Evolutionary conservation across 2,888 invertebrate species (phyloP).

Genomic region (Hanleya hanleyi): DNA sequence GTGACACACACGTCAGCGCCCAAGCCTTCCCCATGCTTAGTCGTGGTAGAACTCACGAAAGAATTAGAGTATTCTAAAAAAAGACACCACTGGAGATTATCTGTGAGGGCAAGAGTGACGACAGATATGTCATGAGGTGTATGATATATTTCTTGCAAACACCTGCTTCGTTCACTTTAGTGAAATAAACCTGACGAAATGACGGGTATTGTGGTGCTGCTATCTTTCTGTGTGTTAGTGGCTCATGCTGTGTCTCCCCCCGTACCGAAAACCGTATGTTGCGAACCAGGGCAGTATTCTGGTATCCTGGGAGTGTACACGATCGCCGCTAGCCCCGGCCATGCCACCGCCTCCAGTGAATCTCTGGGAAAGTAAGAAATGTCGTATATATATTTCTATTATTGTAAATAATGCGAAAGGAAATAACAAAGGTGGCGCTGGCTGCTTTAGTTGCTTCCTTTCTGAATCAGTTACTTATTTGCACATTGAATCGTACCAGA

Average conservation of each 20-base stretch:
- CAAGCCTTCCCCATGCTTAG: too few species aligned
- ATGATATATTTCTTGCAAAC: too few species aligned
- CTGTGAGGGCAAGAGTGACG: too few species aligned
- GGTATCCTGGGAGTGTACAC: not conserved
- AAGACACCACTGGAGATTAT: too few species aligned
- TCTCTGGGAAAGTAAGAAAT: not conserved
- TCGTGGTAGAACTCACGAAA: too few species aligned
- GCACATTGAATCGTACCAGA: not conserved
- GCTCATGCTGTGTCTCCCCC: not conserved
- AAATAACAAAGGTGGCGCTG: too few species aligned
- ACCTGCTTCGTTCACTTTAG: not conserved
- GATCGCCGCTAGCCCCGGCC: not conserved
- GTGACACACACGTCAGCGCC: too few species aligned
- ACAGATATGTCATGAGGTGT: too few species aligned
- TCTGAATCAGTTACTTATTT: not conserved
- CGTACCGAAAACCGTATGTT: not conserved
- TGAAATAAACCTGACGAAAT: not conserved
- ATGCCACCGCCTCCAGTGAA: not conserved
- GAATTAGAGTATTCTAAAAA: too few species aligned
- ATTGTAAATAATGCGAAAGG: not conserved
- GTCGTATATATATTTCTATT: not conserved
- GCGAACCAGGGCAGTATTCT: not conserved
- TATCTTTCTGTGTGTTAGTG: not conserved
- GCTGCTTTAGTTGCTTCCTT: too few species aligned
- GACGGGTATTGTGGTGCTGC: not conserved